Percentiles rank a stretch among this genome's conserved stretches.
phyloP scores from a whole-genome alignment of 2,888 invertebrate species.

The Idaea aversata region DNA sequence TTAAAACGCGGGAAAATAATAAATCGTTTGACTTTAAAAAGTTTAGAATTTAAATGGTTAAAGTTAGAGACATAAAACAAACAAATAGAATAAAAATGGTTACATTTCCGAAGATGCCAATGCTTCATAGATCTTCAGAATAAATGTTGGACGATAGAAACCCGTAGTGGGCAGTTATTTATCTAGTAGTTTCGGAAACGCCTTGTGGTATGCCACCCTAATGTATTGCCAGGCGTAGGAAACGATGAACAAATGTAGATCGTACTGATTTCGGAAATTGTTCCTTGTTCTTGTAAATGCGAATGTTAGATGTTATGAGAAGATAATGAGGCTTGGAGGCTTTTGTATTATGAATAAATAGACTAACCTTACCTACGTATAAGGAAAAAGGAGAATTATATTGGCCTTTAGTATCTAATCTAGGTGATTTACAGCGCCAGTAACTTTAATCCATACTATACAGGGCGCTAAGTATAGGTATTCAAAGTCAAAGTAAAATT shows the following conservation, averaged over 20 bases:
- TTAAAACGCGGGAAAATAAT: too few species aligned
- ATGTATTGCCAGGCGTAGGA: conserved; percentile 44
- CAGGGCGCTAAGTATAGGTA: too few species aligned
- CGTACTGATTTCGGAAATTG: conserved; percentile 14
- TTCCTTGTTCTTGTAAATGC: conserved; percentile 4
- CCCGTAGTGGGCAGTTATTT: conserved; percentile 47
- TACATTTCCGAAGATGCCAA: not conserved
- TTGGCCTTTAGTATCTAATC: too few species aligned
- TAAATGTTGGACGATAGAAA: not conserved
- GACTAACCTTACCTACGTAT: too few species aligned
- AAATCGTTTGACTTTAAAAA: too few species aligned
- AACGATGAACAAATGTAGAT: conserved; percentile 25
- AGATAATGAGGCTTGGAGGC: not conserved
- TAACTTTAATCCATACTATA: too few species aligned
- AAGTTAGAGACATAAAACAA: too few species aligned
- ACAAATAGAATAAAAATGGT: not conserved
- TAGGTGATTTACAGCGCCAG: too few species aligned
- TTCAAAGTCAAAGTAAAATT: too few species aligned
- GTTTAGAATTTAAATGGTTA: too few species aligned
- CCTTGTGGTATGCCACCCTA: conserved; percentile 43
- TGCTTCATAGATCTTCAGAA: not conserved
- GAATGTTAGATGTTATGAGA: not conserved
- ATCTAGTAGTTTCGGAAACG: conserved; percentile 63
- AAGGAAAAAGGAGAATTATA: too few species aligned
- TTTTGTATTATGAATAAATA: not conserved